Evolutionary conservation across 1,140 invertebrate species (phyloP), one percentile per base, ranked within the genome.

Genomic region (Formica selysi): DNA sequence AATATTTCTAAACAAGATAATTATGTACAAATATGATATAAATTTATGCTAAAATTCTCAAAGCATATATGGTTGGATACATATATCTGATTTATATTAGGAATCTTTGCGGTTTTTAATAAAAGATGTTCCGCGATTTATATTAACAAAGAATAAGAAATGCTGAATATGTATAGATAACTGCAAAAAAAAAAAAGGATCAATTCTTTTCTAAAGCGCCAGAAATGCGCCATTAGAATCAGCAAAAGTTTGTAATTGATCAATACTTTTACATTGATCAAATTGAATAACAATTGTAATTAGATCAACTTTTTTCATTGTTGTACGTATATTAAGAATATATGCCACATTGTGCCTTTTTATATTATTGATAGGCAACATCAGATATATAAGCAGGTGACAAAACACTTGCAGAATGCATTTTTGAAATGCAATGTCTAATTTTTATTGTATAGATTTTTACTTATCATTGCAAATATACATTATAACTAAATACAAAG

Each of bases 281-380:
- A 90, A 83, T 62, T 73, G 26, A 78, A 22, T 85, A 80, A 68
- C 48, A 62, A 90, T 61, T 54, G 59, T 71, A 44, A 76, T 70
- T 80, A 73, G 68, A 88, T 86, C 22, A 76, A 79, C 54, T n/a
- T 32, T 90, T 86, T 83, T 70, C 32, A 71, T 84, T 44, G 70
- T 84, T 44, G 70, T 38, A 59, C 61, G 68, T 90, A 92, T 87
- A 76, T 85, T 76, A 90, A 73, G 44, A 67, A 85, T 85, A 85
- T 76, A 89, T 91, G 87, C 86, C 92, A 89, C 80, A 86, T 79
- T 90, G 92, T 92, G 92, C 92, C 92, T 92, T 92, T 88, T 64
- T 89, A 85, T 11, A 90, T 64, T n/a, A 71, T 86, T 74, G 48
- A 57, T 87, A 32, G 32, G 32, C 64, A 68, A 71, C 86, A 76